Base-by-base conservation (phyloP, 2,113 vertebrate genomes). In the Noturus placidus region DNA sequence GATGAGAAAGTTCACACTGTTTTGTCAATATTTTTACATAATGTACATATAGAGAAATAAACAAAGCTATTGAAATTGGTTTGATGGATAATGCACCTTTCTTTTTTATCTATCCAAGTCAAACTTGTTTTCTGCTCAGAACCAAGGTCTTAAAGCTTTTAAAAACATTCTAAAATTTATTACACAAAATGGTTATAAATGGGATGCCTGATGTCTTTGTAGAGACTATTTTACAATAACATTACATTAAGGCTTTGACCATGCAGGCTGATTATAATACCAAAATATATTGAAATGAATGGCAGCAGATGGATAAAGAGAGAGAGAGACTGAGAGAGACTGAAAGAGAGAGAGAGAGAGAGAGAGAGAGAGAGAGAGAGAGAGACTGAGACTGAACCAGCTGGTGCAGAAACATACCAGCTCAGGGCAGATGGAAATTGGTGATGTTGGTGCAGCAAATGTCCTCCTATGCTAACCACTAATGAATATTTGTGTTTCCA, bases 361-460 rank as follows among this genome's bases (percentile, higher is more conserved):
- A 63, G 65, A 76, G 63, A 72, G 52, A 83, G 77, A 27, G 27
- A 74, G 52, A 65, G 17, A 56, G 70, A 89, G 19, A 38, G 50
- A 77, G 69, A 27, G 33, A 61, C n/a, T 67, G 69, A 25, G 25
- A 61, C n/a, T 22, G 54, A 86, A 84, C 42, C 63, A 65, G 50
- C 38, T 56, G 20, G 57, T 86, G 54, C 82, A 46, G 82, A 77
- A 72, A 61, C 56, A 65, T 61, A 46, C 27, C 82, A 83, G 76
- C 50, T 54, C 7, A 30, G 63, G 46, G 42, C 61, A 84, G 82
- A 69, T 54, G 63, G 63, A 70, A 69, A 84, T 84, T 84, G 82
- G 82, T 69, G 63, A 46, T 69, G 38, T 83, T 65, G 25, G 42
- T 65, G 63, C 82, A 83, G 82, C 46, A 54, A 72, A 72, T 14